A percentile compares a stretch with the other conserved stretches of the same genome.
Evolutionary conservation across 2,797 vertebrate species (phyloP).

Genomic region (Triplophysa yarkandensis): DNA sequence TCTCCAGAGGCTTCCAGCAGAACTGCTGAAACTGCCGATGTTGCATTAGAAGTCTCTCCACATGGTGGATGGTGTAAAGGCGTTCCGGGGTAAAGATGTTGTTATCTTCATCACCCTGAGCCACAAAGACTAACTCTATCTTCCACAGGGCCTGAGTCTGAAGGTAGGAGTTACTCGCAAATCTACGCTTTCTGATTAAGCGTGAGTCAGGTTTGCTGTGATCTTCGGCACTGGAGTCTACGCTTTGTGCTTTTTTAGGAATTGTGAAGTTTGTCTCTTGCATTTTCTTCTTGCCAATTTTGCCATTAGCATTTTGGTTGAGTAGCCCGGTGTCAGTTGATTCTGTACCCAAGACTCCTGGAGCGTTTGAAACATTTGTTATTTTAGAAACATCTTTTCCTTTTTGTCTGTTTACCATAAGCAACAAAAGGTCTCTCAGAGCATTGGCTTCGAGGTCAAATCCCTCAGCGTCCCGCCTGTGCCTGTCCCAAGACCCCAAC

Average conservation of each 20-base stretch:
- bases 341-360: neutral
- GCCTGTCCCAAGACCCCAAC: constrained; percentile 93
- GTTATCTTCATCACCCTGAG: constrained; percentile 83
- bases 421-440: constrained; percentile 83
- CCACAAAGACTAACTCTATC: constrained; percentile 95
- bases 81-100: constrained; percentile 96
- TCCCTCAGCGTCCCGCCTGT: constrained; percentile 82
- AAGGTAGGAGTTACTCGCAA: constrained; percentile 78
- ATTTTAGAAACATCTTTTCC: constrained; percentile 19
- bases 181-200: constrained; percentile 65
- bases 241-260: neutral
- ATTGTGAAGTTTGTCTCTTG: neutral
- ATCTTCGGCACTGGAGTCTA: constrained; percentile 1
- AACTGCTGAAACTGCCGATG: constrained; percentile 92
- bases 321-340: constrained; percentile 31
- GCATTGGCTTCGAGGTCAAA: constrained; percentile 79
- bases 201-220: constrained; percentile 30
- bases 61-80: constrained; percentile 87
- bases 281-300: constrained; percentile 8
- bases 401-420: constrained; percentile 78
- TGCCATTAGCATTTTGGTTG: constrained; percentile 6
- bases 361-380: constrained; percentile 1
- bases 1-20: constrained; percentile 96
- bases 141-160: constrained; percentile 94
- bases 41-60: constrained; percentile 92